A percentile compares a stretch with the other conserved stretches of the same genome.
These are phyloP conservation scores for Hyalella azteca DNA, from an alignment of 2,888 invertebrate species.

Conservation along the genomic window DNA sequence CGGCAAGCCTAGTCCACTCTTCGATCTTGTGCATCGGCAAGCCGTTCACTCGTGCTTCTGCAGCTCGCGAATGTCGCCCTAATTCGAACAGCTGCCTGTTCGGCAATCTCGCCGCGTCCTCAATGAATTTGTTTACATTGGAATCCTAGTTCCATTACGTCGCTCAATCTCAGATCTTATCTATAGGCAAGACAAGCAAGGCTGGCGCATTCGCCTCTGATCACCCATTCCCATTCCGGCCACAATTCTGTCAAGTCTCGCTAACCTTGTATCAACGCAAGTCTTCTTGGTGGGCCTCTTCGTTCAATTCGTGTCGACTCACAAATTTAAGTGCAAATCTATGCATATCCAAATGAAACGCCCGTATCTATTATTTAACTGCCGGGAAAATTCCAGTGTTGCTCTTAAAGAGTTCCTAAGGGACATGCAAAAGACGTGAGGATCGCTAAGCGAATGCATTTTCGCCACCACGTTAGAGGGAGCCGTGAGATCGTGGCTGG, in stretches of 20 bases:
- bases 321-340: constrained; percentile 16
- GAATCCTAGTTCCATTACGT: constrained; percentile 26
- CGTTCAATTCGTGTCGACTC: constrained; percentile 27
- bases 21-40: not conserved
- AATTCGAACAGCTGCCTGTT: not conserved
- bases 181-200: constrained; percentile 2
- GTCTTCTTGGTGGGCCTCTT: constrained; percentile 5
- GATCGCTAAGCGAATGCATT: no score
- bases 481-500: no score
- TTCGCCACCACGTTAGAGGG: no score
- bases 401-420: not conserved
- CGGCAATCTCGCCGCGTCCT: constrained; percentile 20
- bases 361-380: constrained; percentile 28
- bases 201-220: constrained; percentile 14
- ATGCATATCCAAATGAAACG: constrained; percentile 30
- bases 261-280: not conserved
- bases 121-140: constrained; percentile 10
- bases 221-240: constrained; percentile 22
- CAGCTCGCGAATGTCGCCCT: not conserved
- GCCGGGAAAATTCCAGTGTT: not conserved
- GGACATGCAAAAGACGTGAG: not conserved
- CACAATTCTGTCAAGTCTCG: constrained; percentile 15
- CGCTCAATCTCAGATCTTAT: not conserved
- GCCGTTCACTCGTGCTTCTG: not conserved
- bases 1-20: not conserved